phyloP scores from a whole-genome alignment of 2,797 vertebrate genomes.

The Macroramphosus scolopax region DNA sequence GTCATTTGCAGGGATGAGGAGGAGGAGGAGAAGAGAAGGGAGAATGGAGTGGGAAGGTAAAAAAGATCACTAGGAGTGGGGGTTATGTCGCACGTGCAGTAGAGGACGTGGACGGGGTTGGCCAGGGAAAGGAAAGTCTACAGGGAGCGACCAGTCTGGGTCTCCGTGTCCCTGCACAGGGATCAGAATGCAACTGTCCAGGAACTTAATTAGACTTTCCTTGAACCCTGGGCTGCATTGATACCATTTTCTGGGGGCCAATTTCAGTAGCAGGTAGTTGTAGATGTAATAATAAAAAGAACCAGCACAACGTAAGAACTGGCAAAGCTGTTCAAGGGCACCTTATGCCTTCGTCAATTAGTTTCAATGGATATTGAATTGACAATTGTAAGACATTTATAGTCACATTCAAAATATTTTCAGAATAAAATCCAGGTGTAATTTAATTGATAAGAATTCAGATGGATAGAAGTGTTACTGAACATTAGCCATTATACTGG shows the following conservation, averaged over 20 bases:
- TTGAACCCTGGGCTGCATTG: conserved; percentile 26
- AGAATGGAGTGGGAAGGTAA: conserved; percentile 18
- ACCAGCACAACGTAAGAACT: neutral
- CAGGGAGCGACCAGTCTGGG: conserved; percentile 37
- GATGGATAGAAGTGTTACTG: too few species aligned
- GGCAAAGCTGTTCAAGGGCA: too few species aligned
- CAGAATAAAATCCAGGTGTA: too few species aligned
- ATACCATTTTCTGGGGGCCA: conserved; percentile 11
- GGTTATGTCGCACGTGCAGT: conserved; percentile 22
- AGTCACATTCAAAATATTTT: too few species aligned
- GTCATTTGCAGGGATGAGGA: conserved; percentile 83
- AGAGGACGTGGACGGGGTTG: conserved; percentile 46
- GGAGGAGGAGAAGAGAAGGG: conserved; percentile 51
- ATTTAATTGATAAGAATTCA: too few species aligned
- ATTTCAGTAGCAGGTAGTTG: conserved; percentile 7
- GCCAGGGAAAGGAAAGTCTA: conserved; percentile 39
- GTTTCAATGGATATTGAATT: too few species aligned
- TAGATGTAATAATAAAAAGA: conserved; percentile 1
- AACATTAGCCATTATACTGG: too few species aligned
- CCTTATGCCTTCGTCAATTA: too few species aligned
- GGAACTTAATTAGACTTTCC: conserved; percentile 56
- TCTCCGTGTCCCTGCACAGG: conserved; percentile 32
- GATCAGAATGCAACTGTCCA: conserved; percentile 36
- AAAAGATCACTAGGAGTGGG: conserved; percentile 43
- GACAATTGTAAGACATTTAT: too few species aligned